Evolutionary conservation across 2,113 vertebrate species (phyloP).

Genomic region (Pluvianellus socialis): DNA sequence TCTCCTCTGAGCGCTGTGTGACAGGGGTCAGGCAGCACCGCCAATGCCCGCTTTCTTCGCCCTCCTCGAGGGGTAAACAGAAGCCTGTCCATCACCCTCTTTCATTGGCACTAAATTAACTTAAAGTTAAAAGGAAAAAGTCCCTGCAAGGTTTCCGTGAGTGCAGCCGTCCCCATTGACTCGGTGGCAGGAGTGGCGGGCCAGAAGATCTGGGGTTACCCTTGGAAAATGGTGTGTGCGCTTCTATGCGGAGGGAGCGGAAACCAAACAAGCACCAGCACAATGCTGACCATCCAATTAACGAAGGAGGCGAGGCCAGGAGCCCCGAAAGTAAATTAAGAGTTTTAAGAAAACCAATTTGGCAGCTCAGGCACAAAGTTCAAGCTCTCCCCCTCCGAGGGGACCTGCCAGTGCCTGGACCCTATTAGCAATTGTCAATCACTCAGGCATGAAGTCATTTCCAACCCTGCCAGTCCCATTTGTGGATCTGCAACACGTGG

Average conservation of each 20-base stretch:
- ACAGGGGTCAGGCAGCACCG: not conserved
- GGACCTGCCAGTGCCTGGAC: slow-evolving; percentile 10
- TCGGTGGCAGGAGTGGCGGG: not conserved
- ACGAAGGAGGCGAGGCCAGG: not conserved
- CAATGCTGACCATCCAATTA: slow-evolving; percentile 23
- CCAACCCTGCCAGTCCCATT: not conserved
- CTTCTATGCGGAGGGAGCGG: not conserved
- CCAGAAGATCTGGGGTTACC: not conserved
- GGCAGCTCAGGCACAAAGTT: slow-evolving; percentile 47
- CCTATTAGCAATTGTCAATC: slow-evolving; percentile 56
- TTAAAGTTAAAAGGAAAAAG: slow-evolving; percentile 19
- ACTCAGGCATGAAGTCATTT: slow-evolving; percentile 19
- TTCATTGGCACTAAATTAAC: not conserved
- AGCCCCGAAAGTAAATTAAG: slow-evolving; percentile 23
- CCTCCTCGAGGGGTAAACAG: not conserved
- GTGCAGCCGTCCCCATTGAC: rapidly evolving
- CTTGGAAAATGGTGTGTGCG: not conserved
- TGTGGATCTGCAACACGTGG: not conserved
- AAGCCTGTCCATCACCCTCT: not conserved
- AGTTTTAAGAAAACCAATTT: slow-evolving; percentile 52
- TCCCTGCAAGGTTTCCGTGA: not conserved
- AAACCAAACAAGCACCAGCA: not conserved
- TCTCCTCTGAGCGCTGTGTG: not conserved
- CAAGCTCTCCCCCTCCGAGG: not conserved
- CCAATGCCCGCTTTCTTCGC: rapidly evolving